Evolutionary conservation across 2,113 vertebrate genomes (phyloP), one percentile per base, ranked within the genome.

Genomic region (Ariopsis seemanni): DNA sequence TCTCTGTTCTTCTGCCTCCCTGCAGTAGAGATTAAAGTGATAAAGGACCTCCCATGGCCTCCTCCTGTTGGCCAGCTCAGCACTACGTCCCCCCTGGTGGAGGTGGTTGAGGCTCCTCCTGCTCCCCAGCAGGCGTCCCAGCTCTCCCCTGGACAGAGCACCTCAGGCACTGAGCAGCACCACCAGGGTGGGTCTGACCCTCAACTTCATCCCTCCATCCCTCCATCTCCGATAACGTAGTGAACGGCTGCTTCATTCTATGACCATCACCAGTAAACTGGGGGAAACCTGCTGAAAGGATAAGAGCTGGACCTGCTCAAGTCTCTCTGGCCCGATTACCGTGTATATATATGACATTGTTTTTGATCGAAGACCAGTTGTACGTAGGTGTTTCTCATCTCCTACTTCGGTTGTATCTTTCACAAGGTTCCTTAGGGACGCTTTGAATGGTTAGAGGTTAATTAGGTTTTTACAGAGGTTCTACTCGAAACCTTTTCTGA

Each of bases 1-100:
- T 87, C 88, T 91, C 90, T 87, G 50, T 48, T 90, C 69, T 53
- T 90, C 57, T 93, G 91, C 88, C 86, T 88, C 89, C 92, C 92
- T 96, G 95, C 96, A 99, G 97, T 99, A 95, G 98, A 99, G 96
- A 99, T 99, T 96, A 99, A 99, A 96, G 97, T 98, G 94, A 98
- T 98, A 95, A 97, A 98, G 97, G 97, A 99, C 95, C 96, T 99
- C 92, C 98, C 98, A 20, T 99, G 98, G 98, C 98, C 98, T 88
- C 98, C 97, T 1, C 98, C 98, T 0, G 98, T 99, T 85, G 98
- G 98, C 93, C 98, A 99, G 94, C 97, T 99, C 87, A 96, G 97
- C 95, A 97, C 96, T 86, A 94, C 94, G 89, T 93, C 96, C 88
- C 95, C 95, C 88, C 95, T 94, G 90, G 88, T 89, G 11, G 97